Base-by-base conservation (phyloP, 2,797 vertebrate genomes). In the Oryzias dopingdopingensis region DNA sequence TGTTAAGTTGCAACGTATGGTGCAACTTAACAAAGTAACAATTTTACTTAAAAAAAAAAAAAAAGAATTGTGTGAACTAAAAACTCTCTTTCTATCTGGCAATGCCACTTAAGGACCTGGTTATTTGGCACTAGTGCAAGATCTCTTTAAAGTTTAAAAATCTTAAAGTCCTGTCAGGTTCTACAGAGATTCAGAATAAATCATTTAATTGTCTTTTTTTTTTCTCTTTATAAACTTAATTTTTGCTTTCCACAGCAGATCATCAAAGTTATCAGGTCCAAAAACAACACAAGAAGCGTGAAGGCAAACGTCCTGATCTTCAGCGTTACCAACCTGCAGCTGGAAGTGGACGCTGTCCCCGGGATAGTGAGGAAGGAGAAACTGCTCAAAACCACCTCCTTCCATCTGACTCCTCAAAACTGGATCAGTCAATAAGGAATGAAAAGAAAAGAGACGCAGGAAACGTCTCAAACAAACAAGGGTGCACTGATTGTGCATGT, bases 261-360 rank as follows among this genome's bases (percentile, higher is more conserved):
- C 75, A 67, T 59, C 74, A 79, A 26, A 67, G 84, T 7, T 54
- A 55, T 60, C 75, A 61, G n/a, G 42, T 54, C 63, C 73, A 83
- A 58, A 93, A 92, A 80, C 88, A 92, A 74, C 67, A 83, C 62
- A 86, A 91, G 78, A 81, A 74, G 76, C 65, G 75, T 55, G 84
- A 83, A 20, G 71, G 29, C 15, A 89, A 89, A 52, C 86, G 59
- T 6, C 92, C 93, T 74, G 94, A 94, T 64, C 81, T 90, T 0
- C 90, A 93, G 58, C 93, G 92, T 41, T 93, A 93, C 47, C 93
- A 92, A 41, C 91, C 75, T 0, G 90, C 77, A 86, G 13, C 67
- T 43, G 85, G 78, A 54, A 77, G 76, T 5, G 80, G 74, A 49
- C 62, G 57, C 0, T 60, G 15, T 52, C 72, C 59, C 16, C 90